Evolutionary conservation across 1,140 invertebrate species (phyloP).

Genomic region (Macrobrachium rosenbergii): DNA sequence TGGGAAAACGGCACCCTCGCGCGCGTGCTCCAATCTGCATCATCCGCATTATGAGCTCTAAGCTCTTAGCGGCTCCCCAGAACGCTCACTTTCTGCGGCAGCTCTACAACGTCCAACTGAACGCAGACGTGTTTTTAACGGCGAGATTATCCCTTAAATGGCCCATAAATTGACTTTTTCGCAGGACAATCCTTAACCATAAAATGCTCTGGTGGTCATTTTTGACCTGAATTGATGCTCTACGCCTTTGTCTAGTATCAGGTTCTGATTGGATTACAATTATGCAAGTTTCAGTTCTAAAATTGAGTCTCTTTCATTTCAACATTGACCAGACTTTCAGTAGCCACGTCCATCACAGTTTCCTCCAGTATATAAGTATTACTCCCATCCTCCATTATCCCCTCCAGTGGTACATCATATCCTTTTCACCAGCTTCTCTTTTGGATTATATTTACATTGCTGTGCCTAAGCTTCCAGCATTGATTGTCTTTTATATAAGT

Average conservation of each 20-base stretch:
- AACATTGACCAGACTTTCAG: no score
- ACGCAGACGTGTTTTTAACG: slow-evolving; percentile 34
- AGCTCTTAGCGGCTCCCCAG: slow-evolving; percentile 34
- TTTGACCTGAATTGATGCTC: slow-evolving; percentile 2
- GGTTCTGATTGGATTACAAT: no score
- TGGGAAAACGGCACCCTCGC: slow-evolving; percentile 36
- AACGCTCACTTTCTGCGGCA: slow-evolving; percentile 3
- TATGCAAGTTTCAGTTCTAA: no score
- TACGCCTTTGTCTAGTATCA: neutral
- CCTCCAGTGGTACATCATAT: slow-evolving; percentile 12
- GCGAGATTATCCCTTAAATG: slow-evolving; percentile 24
- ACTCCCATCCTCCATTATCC: slow-evolving; percentile 6
- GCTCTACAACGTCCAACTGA: slow-evolving; percentile 35
- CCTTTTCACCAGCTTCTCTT: slow-evolving; percentile 13
- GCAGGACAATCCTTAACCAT: neutral
- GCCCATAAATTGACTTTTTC: neutral
- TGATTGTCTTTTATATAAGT: slow-evolving; percentile 20
- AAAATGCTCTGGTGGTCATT: slow-evolving; percentile 19
- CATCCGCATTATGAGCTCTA: slow-evolving; percentile 13
- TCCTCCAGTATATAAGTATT: slow-evolving; percentile 3
- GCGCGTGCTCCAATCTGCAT: slow-evolving; percentile 8
- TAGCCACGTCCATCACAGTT: no score
- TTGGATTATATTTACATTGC: slow-evolving; percentile 5
- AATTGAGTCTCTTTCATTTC: no score
- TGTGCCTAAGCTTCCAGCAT: slow-evolving; percentile 25